Base-by-base conservation (phyloP, 2,888 invertebrate genomes). In the Zhuqinia jingwanae region DNA sequence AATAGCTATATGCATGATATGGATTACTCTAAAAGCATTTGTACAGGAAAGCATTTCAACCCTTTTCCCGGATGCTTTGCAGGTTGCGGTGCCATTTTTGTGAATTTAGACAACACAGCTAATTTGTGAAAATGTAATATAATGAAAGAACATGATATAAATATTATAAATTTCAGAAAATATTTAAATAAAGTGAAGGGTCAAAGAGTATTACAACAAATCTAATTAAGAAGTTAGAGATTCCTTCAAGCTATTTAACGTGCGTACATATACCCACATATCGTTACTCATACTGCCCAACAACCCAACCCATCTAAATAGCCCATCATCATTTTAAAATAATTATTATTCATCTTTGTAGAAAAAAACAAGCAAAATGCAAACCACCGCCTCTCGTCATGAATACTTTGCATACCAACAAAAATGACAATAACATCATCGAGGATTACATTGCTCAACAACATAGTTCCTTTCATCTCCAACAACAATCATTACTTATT, bases 361-460 rank as follows among this genome's bases (percentile, higher is more conserved):
- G n/a, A 63, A 27, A 13, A 30, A 13, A 25, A 30, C 30, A n/a
- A n/a, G n/a, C n/a, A n/a, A n/a, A n/a, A n/a, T n/a, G n/a, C n/a
- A 63, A 27, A 30, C n/a, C 27, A 58, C 58, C 63, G 13, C 3
- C 3, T 3, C 1, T 30, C 13, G 27, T 27, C 10, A 1, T 13
- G 27, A n/a, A n/a, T n/a, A n/a, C 20, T 10, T 60, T 63, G 27
- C 63, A 63, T 58, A 27, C 30, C 30, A 63, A n/a, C n/a, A n/a
- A n/a, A 63, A 27, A 63, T 30, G 30, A 15, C n/a, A 30, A n/a
- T n/a, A n/a, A 30, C 30, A n/a, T 30, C 30, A 30, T 30, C 30
- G 30, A n/a, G 5, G 27, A 63, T 63, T 30, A n/a, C n/a, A 63
- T 63, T 63, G 30, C 63, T 30, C 63, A 63, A 63, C 63, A 63